phyloP scores from a whole-genome alignment of 2,797 vertebrate species.

The Rhabdophis nuchalis region DNA sequence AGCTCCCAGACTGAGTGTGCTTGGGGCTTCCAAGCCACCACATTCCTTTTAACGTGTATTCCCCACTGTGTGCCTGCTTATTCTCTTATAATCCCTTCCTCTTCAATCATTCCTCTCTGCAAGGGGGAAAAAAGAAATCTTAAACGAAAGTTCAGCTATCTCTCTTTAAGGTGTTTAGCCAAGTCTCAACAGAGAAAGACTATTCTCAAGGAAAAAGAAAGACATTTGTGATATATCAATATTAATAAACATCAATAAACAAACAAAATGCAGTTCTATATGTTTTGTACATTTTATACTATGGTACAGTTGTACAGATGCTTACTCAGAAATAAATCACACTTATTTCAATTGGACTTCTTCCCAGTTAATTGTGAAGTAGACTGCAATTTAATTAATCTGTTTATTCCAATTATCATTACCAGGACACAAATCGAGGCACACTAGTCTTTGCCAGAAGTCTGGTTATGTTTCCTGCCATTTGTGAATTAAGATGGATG shows the following conservation, averaged over 20 bases:
- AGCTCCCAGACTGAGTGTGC: background rate
- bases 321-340: background rate
- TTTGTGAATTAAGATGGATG: background rate
- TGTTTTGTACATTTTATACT: background rate
- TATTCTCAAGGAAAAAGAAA: background rate
- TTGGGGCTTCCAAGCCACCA: background rate
- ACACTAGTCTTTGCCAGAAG: background rate
- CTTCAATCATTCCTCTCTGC: background rate
- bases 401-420: background rate
- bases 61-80: background rate
- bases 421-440: background rate
- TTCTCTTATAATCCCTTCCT: background rate
- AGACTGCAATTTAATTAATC: background rate
- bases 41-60: background rate
- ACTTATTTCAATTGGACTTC: background rate
- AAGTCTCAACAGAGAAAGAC: constrained; percentile 5
- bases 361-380: background rate
- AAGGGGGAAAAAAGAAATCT: constrained; percentile 11
- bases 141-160: constrained; percentile 44
- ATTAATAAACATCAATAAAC: background rate
- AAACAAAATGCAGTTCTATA: background rate
- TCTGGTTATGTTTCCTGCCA: background rate
- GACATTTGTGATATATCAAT: background rate
- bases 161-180: constrained; percentile 25
- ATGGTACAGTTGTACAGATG: background rate